A percentile compares a stretch with the other conserved stretches of the same genome.
These are phyloP conservation scores for Taxidea taxus DNA, from an alignment of 2,113 vertebrate species.

Conservation along the genomic window DNA sequence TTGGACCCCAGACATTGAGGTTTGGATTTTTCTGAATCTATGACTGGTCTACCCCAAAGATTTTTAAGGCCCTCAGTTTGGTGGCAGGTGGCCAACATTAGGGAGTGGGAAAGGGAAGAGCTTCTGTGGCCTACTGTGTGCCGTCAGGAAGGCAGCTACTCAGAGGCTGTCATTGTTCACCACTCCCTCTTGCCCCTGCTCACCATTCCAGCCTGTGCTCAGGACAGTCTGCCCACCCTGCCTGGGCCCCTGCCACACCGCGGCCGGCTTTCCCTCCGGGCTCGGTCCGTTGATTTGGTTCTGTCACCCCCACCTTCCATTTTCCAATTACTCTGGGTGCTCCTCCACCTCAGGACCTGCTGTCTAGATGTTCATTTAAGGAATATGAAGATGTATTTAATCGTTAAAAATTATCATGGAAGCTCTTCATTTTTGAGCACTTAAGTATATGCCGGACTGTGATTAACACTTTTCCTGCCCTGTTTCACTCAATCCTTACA, in stretches of 20 bases:
- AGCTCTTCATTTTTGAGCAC: neutral
- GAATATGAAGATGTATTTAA: neutral
- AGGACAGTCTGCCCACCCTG: neutral
- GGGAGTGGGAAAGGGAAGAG: neutral
- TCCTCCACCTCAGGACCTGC: neutral
- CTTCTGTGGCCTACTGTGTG: neutral
- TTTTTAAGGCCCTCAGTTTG: neutral
- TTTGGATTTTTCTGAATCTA: neutral
- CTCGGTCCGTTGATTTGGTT: neutral
- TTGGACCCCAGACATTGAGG: neutral
- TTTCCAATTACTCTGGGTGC: neutral
- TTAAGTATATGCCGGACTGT: neutral
- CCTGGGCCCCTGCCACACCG: accelerated
- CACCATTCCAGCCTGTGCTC: neutral
- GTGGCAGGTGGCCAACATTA: neutral
- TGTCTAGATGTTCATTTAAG: neutral
- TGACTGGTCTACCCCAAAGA: neutral
- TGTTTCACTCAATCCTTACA: neutral
- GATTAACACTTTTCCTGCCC: neutral
- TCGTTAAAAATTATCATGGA: neutral
- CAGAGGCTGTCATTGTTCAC: neutral
- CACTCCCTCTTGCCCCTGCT: neutral
- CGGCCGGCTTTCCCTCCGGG: neutral
- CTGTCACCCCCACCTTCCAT: neutral
- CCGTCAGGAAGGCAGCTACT: neutral